These are phyloP conservation scores for Hestina assimilis DNA, from an alignment of 1,140 invertebrate species.

Conservation along the genomic window DNA sequence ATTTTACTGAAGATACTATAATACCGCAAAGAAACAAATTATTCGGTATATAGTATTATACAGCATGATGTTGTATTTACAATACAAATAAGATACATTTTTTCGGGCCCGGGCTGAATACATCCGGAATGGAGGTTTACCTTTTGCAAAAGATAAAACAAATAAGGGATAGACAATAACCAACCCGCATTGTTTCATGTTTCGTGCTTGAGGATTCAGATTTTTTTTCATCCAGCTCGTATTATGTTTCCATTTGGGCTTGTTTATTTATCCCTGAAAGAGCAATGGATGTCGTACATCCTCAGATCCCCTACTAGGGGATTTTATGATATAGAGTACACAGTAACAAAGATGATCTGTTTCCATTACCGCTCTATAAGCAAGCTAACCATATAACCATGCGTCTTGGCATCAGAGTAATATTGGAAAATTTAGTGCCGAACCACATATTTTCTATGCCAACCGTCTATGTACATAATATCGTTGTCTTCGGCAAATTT, in stretches of 20 bases:
- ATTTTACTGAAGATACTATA: too few relatives aligned
- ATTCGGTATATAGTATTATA: too few relatives aligned
- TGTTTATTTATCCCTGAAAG: constrained; percentile 61
- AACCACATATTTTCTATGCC: constrained; percentile 6
- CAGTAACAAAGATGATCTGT: constrained; percentile 45
- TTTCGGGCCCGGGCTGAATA: neutral
- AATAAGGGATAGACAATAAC: constrained; percentile 52
- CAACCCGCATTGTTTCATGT: constrained; percentile 53
- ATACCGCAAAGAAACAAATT: too few relatives aligned
- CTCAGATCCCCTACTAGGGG: constrained; percentile 31
- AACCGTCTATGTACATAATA: neutral
- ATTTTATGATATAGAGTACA: constrained; percentile 53
- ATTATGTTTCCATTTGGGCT: constrained; percentile 68
- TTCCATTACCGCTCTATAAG: constrained; percentile 55
- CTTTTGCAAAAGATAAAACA: constrained; percentile 43
- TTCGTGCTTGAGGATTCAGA: constrained; percentile 49
- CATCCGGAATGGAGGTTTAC: constrained; percentile 31
- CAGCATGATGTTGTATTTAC: too few relatives aligned
- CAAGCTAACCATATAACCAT: too few relatives aligned
- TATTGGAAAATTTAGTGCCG: neutral
- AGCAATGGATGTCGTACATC: constrained; percentile 39
- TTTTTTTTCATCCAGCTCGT: constrained; percentile 46
- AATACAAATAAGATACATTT: too few relatives aligned
- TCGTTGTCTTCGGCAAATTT: constrained; percentile 29
- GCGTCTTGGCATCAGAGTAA: too few relatives aligned